These are phyloP conservation scores for Serrognathus titanus DNA, from an alignment of 2,888 invertebrate genomes.

Conservation along the genomic window DNA sequence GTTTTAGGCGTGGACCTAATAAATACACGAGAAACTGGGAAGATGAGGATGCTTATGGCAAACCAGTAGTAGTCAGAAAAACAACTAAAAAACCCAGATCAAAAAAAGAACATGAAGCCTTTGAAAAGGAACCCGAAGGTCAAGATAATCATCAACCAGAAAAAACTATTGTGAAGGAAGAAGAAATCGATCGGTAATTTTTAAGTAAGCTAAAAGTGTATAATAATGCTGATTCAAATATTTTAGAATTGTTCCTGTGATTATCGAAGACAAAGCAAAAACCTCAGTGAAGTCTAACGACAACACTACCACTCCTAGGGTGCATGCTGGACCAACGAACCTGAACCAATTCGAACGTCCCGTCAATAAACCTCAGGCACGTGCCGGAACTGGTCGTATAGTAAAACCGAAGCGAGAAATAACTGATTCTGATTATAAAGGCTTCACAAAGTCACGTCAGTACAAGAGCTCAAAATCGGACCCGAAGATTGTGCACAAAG, in stretches of 20 bases:
- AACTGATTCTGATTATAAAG: conserved; percentile 43
- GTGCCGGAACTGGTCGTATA: conserved; percentile 37
- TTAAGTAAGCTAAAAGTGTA: neutral
- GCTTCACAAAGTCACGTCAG: conserved; percentile 42
- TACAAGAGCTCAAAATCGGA: conserved; percentile 34
- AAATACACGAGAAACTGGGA: conserved; percentile 93
- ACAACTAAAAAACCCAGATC: conserved; percentile 35
- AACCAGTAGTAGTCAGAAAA: conserved; percentile 45
- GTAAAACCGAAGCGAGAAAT: conserved; percentile 41
- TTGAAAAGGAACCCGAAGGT: conserved; percentile 46
- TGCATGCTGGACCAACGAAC: neutral
- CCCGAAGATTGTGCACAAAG: conserved; percentile 11
- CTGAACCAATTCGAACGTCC: conserved; percentile 3
- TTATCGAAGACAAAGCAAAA: too few species aligned
- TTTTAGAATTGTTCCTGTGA: too few species aligned
- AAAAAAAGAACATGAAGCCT: conserved; percentile 31
- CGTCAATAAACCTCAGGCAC: conserved; percentile 23
- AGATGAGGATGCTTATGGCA: conserved; percentile 83
- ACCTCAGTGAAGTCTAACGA: too few species aligned
- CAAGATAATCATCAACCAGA: conserved; percentile 28
- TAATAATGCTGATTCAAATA: too few species aligned
- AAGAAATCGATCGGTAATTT: conserved; percentile 8
- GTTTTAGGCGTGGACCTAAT: conserved; percentile 76
- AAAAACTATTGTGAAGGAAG: neutral
- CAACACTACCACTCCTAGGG: too few species aligned